These are phyloP conservation scores for Dicaeum eximium DNA, from an alignment of 2,113 vertebrate species.

Conservation along the genomic window DNA sequence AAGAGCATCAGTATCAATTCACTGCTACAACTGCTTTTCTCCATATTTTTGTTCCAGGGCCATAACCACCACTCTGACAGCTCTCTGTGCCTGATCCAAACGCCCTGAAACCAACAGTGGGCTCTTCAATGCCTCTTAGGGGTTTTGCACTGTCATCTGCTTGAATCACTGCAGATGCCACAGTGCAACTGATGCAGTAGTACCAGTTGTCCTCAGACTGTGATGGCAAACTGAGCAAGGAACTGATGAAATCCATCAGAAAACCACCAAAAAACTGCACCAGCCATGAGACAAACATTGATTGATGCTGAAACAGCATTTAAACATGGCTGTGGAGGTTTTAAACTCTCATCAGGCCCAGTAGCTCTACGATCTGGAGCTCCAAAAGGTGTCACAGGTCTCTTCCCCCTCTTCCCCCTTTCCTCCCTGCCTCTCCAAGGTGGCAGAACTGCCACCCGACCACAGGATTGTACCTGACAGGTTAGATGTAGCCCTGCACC, in stretches of 20 bases:
- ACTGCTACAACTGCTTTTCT: neutral
- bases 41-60: slow-evolving; percentile 12
- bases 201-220: neutral
- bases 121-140: rapidly evolving
- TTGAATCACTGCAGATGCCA: rapidly evolving
- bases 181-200: neutral
- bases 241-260: neutral
- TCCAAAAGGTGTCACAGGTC: neutral
- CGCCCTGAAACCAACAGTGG: neutral
- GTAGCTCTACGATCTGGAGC: rapidly evolving
- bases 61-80: neutral
- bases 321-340: neutral
- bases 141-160: neutral
- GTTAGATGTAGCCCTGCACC: neutral
- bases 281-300: rapidly evolving
- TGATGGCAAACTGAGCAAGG: neutral
- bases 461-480: neutral
- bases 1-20: slow-evolving; percentile 20
- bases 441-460: neutral
- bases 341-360: neutral
- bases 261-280: neutral
- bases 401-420: rapidly evolving
- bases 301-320: neutral
- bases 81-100: neutral
- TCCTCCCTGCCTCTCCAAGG: neutral